These are phyloP conservation scores for Zaprionus lineosus DNA, from an alignment of 2,888 invertebrate genomes.

Conservation along the genomic window DNA sequence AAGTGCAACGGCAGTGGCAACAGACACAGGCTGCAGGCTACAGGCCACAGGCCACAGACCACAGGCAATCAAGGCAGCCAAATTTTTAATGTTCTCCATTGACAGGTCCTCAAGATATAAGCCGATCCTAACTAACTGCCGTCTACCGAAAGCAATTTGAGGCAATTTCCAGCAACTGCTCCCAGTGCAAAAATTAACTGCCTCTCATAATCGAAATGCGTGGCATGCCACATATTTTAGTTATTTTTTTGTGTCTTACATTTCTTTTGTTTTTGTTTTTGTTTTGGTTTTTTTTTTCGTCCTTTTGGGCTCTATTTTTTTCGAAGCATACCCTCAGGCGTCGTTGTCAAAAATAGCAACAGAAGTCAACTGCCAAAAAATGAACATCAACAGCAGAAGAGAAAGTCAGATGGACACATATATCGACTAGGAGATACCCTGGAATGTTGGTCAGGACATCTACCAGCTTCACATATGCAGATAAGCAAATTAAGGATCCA, in stretches of 20 bases:
- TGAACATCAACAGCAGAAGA: conserved; percentile 17
- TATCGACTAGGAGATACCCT: no score
- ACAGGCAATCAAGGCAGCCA: not conserved
- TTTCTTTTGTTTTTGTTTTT: not conserved
- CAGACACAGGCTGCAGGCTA: not conserved
- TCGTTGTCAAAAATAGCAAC: conserved; percentile 69
- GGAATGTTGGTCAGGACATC: not conserved
- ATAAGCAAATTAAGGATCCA: no score
- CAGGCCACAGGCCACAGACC: not conserved
- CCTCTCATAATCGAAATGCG: conserved; percentile 70
- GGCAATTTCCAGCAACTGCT: conserved; percentile 43
- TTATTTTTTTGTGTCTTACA: conserved; percentile 5
- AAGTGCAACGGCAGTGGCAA: not conserved
- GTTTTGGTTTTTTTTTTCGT: not conserved
- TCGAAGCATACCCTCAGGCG: conserved; percentile 58
- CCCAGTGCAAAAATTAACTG: conserved; percentile 66
- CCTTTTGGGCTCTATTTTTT: conserved; percentile 8
- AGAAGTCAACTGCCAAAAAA: conserved; percentile 67
- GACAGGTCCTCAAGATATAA: conserved; percentile 31
- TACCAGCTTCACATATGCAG: no score
- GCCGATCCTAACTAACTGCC: not conserved
- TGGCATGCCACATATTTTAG: conserved; percentile 45
- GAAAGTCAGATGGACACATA: conserved; percentile 18
- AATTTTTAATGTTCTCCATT: conserved; percentile 25
- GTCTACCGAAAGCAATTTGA: conserved; percentile 13